Evolutionary conservation across 2,888 invertebrate genomes (phyloP), one percentile per base, ranked within the genome.

Genomic region (Andrena camellia): DNA sequence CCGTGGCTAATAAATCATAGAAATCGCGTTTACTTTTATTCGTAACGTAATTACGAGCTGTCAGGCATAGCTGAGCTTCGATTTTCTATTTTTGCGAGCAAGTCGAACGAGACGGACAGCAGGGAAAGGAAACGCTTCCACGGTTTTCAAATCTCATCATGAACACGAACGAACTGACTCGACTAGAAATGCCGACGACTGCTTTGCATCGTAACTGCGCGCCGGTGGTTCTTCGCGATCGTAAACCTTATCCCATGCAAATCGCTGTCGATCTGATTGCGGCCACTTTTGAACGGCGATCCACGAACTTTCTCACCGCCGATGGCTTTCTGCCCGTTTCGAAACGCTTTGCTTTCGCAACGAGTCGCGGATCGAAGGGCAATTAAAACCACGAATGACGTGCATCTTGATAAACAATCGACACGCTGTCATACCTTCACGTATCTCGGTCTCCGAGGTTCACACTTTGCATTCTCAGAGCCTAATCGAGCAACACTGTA

Each of bases 191-290:
- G 57, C 57, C 20, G n/a, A 23, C 20, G n/a, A 23, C 48, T 72
- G 62, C 6, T 79, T 81, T 63, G 72, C 80, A 68, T 72, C 33
- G 50, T 75, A 82, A 82, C 52, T 63, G 72, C 68, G 50, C 63
- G 8, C 4, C 42, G 26, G 35, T 66, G 35, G 82, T 76, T 70
- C 69, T 20, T 71, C 42, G 54, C 59, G 23, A 59, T 48, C 54
- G 42, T 26, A 48, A 54, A 70, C 75, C 72, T 78, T 52, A 68
- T 86, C 33, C 60, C 72, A 67, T 75, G 67, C 78, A 60, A 73
- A 86, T 74, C 62, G 48, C 70, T 29, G 23, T 62, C 68, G 57
- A 69, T 66, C 64, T n/a, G 69, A 64, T 76, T 35, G 50, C 33
- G 20, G 63, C 29, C 54, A 35, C n/a, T 29, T 69, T 76, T 62